A percentile compares a stretch with the other conserved stretches of the same genome.
phyloP scores from a whole-genome alignment of 2,113 vertebrate genomes.

The Talpa occidentalis region DNA sequence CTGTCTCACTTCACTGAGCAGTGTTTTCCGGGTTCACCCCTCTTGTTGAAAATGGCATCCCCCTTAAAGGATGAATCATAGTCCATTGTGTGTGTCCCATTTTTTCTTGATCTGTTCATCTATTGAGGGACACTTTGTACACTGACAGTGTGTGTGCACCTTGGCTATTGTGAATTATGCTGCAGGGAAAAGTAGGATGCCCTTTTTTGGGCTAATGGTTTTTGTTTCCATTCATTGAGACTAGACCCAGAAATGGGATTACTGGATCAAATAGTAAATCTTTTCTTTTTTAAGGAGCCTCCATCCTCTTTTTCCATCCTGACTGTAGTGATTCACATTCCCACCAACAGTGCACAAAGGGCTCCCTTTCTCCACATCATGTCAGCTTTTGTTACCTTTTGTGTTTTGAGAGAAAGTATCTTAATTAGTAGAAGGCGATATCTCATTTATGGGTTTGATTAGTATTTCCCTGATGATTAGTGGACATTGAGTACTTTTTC shows the following conservation, averaged over 20 bases:
- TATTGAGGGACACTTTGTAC: background rate
- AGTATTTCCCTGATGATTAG: background rate
- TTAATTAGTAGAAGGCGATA: background rate
- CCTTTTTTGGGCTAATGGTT: background rate
- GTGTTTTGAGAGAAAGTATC: no score
- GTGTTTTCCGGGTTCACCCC: background rate
- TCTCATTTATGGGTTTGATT: background rate
- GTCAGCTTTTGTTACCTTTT: background rate
- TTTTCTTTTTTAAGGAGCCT: background rate
- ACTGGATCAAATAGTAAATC: background rate
- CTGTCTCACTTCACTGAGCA: background rate
- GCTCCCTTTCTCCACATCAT: background rate
- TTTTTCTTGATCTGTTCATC: background rate
- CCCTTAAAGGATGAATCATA: background rate
- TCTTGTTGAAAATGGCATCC: background rate
- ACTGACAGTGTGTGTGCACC: background rate
- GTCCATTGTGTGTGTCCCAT: background rate
- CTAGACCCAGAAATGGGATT: background rate
- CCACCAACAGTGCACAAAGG: background rate
- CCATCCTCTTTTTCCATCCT: background rate
- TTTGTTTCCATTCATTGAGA: background rate
- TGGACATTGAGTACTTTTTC: background rate
- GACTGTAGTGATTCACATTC: no score
- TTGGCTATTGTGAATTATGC: background rate
- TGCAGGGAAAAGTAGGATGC: background rate